Percentiles rank a stretch among this genome's conserved stretches.
Conservation (phyloP, 2,113 vertebrate species). For the Periophthalmus modestus region DNA sequence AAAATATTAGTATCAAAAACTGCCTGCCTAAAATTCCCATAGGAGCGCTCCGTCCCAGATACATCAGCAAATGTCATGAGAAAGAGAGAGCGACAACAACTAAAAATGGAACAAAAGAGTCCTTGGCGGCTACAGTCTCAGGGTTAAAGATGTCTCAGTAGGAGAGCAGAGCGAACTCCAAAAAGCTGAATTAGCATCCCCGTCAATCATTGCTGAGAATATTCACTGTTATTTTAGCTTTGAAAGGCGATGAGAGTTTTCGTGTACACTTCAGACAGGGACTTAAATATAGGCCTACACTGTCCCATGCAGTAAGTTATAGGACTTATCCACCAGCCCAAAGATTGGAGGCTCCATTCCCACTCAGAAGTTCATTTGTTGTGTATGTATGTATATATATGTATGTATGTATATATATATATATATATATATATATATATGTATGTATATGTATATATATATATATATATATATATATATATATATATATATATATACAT, state of each 20-base stretch:
- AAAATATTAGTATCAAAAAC: conserved; percentile 28
- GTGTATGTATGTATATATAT: too few species aligned
- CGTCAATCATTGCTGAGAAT: conserved; percentile 57
- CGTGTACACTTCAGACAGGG: not conserved
- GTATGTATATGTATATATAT: too few species aligned
- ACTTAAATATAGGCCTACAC: not conserved
- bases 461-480: too few species aligned
- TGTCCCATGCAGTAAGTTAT: not conserved
- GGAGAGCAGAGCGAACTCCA: conserved; percentile 61
- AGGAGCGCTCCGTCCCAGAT: conserved; percentile 47
- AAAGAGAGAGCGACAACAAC: conserved; percentile 57
- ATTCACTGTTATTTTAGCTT: not conserved
- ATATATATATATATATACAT: too few species aligned
- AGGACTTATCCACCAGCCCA: too few species aligned
- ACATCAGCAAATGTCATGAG: conserved; percentile 69
- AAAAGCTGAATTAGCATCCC: conserved; percentile 76
- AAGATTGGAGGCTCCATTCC: too few species aligned
- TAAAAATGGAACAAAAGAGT: conserved; percentile 65
- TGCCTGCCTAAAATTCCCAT: conserved; percentile 40
- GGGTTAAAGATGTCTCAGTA: conserved; percentile 62
- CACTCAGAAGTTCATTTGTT: too few species aligned
- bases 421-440: too few species aligned
- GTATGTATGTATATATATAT: too few species aligned
- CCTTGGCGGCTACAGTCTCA: conserved; percentile 53
- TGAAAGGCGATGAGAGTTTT: too few species aligned